Conservation (phyloP, 1,140 invertebrate genomes). For the Listronotus bonariensis region DNA sequence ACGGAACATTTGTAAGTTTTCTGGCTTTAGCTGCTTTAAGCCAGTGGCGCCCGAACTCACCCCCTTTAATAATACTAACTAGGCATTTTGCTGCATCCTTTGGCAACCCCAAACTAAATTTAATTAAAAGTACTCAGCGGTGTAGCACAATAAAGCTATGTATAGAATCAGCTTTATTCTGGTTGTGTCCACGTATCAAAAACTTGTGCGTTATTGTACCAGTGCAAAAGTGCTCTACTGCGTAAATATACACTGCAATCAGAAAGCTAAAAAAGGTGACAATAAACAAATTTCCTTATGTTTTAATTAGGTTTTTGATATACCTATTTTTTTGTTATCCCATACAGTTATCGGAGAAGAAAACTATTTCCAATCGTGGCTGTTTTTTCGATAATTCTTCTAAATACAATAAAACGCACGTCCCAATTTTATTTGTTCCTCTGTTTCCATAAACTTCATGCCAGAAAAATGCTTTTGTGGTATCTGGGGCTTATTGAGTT, state of each 20-base stretch:
- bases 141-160: slow-evolving; percentile 52
- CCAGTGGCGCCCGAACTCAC: too few species aligned
- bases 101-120: too few species aligned
- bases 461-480: neutral
- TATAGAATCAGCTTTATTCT: slow-evolving; percentile 53
- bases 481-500: neutral
- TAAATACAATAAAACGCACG: slow-evolving; percentile 48
- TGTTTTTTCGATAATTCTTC: slow-evolving; percentile 35
- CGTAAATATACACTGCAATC: slow-evolving; percentile 41
- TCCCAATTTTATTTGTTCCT: slow-evolving; percentile 55
- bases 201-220: slow-evolving; percentile 46
- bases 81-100: too few species aligned
- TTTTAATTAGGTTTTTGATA: slow-evolving; percentile 22
- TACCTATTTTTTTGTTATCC: slow-evolving; percentile 55
- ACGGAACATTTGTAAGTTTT: too few species aligned
- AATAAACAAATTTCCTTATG: neutral
- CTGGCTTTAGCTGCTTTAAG: too few species aligned
- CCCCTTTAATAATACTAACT: too few species aligned
- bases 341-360: slow-evolving; percentile 50
- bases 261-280: slow-evolving; percentile 23
- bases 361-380: slow-evolving; percentile 26
- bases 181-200: slow-evolving; percentile 52
- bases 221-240: slow-evolving; percentile 31
- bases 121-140: too few species aligned
- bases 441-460: too few species aligned